Evolutionary conservation across 1,140 invertebrate genomes (phyloP).

Genomic region (Zaprionus nigranus): DNA sequence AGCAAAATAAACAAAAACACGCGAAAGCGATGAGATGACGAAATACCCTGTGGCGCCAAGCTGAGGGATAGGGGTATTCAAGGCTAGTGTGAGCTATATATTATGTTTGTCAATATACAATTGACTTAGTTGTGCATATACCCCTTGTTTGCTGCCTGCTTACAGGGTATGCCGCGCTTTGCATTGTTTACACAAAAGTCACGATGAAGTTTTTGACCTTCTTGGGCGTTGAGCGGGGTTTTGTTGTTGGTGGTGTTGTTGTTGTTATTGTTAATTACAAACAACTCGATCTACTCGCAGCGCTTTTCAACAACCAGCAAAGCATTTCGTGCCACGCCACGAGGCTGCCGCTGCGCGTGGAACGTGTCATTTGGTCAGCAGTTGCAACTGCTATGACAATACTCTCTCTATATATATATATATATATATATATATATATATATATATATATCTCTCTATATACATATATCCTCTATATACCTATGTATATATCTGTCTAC

Average conservation of each 20-base stretch:
- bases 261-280: conserved; percentile 62
- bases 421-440: too few relatives aligned
- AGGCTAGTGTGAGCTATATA: not conserved
- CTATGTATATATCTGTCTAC: too few relatives aligned
- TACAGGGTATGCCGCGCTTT: conserved; percentile 32
- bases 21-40: not conserved
- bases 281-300: conserved; percentile 49
- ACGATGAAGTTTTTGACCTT: conserved; percentile 53
- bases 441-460: too few relatives aligned
- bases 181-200: conserved; percentile 69
- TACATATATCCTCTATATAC: too few relatives aligned
- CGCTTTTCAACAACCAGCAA: conserved; percentile 38
- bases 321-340: not conserved
- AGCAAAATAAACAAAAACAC: conserved; percentile 8
- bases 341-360: not conserved
- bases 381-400: not conserved
- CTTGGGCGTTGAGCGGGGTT: conserved; percentile 37
- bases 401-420: too few relatives aligned
- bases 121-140: not conserved
- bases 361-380: conserved; percentile 57
- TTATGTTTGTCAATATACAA: not conserved
- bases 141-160: not conserved
- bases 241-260: conserved; percentile 27
- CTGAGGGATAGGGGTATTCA: not conserved
- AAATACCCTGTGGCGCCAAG: conserved; percentile 8